Percentiles rank a stretch among this genome's conserved stretches.
These are phyloP conservation scores for Cathartes aura DNA, from an alignment of 2,113 vertebrate species.

Conservation along the genomic window DNA sequence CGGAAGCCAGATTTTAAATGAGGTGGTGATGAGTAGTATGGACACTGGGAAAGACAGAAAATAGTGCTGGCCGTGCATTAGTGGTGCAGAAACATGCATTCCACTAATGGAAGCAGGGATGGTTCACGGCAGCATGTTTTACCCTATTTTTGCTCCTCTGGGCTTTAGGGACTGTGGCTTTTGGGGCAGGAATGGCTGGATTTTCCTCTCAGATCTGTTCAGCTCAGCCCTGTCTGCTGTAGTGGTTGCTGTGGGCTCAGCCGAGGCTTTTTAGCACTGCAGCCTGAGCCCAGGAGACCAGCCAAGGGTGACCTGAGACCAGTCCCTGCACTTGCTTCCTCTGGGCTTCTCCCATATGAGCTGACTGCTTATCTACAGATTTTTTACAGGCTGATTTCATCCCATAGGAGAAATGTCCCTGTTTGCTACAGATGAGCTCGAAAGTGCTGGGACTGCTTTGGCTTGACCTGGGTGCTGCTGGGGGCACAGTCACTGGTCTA, in stretches of 20 bases:
- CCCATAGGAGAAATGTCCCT: background rate
- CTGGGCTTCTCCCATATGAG: background rate
- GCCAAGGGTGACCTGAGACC: background rate
- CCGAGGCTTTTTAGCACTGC: background rate
- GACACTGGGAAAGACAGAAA: background rate
- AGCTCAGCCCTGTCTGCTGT: background rate
- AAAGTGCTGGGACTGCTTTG: background rate
- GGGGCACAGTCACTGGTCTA: background rate
- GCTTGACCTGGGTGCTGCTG: background rate
- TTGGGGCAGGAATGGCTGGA: background rate
- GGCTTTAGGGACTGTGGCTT: background rate
- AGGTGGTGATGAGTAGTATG: background rate
- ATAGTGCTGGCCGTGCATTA: fast-evolving
- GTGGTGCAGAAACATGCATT: background rate
- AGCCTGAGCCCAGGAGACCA: background rate
- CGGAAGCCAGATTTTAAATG: background rate
- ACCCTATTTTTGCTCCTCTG: background rate
- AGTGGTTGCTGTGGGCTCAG: background rate
- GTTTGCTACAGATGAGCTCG: background rate
- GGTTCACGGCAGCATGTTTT: background rate
- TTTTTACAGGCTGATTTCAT: background rate
- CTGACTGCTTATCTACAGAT: background rate
- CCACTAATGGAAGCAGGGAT: background rate
- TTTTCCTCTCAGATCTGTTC: background rate
- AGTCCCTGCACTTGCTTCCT: background rate